Evolutionary conservation across 2,888 invertebrate genomes (phyloP).

Genomic region (Ferdinandea cuprea): DNA sequence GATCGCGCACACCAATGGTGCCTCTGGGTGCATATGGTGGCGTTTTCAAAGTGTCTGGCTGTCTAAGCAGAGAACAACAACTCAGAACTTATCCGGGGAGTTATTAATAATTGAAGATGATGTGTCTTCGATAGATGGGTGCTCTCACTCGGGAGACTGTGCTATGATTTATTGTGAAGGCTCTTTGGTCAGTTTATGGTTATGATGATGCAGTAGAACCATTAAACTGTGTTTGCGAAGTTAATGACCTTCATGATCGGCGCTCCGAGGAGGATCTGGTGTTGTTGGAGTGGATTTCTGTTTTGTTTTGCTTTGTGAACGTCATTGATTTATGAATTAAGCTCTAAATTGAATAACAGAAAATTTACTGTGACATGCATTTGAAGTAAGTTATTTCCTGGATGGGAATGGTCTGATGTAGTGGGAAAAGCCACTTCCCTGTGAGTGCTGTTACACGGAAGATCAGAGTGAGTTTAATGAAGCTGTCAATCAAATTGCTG

Average conservation of each 20-base stretch:
- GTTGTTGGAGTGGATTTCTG: constrained; percentile 16
- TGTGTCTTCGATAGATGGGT: constrained; percentile 68
- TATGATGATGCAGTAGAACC: constrained; percentile 32
- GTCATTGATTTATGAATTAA: constrained; percentile 73
- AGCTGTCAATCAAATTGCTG: constrained; percentile 8
- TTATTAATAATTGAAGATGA: constrained; percentile 74
- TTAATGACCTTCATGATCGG: constrained; percentile 70
- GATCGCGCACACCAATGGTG: constrained; percentile 6
- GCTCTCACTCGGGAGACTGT: constrained; percentile 28
- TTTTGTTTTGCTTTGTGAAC: constrained; percentile 25
- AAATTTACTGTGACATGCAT: constrained; percentile 71
- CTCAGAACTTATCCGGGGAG: constrained; percentile 59
- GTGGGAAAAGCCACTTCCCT: constrained; percentile 36
- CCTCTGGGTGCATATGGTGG: constrained; percentile 13
- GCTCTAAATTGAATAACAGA: constrained; percentile 66
- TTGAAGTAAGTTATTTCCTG: constrained; percentile 67
- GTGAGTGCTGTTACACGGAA: constrained; percentile 1
- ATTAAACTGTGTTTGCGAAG: constrained; percentile 40
- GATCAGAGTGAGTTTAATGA: constrained; percentile 2
- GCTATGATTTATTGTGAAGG: constrained; percentile 69
- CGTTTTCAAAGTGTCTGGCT: constrained; percentile 59
- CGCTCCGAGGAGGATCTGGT: background rate
- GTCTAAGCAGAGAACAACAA: constrained; percentile 57
- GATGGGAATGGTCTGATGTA: constrained; percentile 28
- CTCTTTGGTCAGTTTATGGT: constrained; percentile 54